A percentile compares a stretch with the other conserved stretches of the same genome.
Conservation (phyloP, 2,888 invertebrate species). For the Adineta ricciae region DNA sequence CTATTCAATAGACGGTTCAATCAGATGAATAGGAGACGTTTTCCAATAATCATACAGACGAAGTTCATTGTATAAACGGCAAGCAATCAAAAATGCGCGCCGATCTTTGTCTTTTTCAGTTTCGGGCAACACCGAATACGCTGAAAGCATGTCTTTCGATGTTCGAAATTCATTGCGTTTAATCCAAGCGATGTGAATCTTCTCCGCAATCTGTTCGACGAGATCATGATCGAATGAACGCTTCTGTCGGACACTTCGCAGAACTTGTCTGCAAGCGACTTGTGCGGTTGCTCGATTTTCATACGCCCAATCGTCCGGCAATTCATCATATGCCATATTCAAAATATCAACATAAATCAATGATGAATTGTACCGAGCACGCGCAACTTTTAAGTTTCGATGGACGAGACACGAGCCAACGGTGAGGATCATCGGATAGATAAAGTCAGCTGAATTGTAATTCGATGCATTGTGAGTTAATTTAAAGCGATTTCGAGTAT, state of each 20-base stretch:
- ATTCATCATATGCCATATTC: conserved; percentile 4
- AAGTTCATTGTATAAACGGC: neutral
- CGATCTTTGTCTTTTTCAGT: conserved; percentile 6
- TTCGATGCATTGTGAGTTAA: neutral
- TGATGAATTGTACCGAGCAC: neutral
- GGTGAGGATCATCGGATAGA: neutral
- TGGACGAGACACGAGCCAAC: neutral
- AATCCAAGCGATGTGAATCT: neutral
- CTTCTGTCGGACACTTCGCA: neutral
- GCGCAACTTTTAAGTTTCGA: neutral
- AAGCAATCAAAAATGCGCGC: neutral
- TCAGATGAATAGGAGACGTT: neutral
- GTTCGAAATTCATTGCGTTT: neutral
- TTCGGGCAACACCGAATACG: neutral
- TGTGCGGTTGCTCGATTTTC: conserved; percentile 11
- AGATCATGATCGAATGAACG: neutral
- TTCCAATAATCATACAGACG: neutral
- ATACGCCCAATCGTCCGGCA: neutral
- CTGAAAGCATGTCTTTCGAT: neutral
- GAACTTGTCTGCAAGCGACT: neutral
- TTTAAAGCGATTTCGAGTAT: neutral
- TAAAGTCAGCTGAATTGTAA: neutral
- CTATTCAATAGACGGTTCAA: neutral
- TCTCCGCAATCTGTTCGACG: neutral
- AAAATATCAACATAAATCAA: neutral